Evolutionary conservation across 2,888 invertebrate genomes (phyloP).

Genomic region (Slavum lentiscoides): DNA sequence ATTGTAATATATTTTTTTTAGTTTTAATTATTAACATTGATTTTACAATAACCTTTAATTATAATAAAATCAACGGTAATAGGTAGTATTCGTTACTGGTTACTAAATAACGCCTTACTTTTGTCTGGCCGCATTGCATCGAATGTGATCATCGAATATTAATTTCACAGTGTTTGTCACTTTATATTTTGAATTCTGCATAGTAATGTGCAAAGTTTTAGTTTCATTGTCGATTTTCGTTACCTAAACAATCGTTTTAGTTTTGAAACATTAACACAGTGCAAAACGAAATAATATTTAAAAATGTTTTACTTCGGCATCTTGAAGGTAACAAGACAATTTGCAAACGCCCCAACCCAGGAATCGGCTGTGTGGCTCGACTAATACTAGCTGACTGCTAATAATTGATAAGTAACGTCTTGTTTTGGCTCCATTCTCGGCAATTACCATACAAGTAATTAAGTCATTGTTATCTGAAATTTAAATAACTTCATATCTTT

Average conservation of each 20-base stretch:
- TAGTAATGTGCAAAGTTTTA: slow-evolving; percentile 88
- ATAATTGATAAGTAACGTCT: slow-evolving; percentile 96
- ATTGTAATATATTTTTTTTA: background rate
- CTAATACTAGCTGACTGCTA: slow-evolving; percentile 89
- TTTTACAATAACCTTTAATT: too few species aligned
- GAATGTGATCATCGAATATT: slow-evolving; percentile 97
- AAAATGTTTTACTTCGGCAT: slow-evolving; percentile 74
- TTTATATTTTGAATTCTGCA: slow-evolving; percentile 79
- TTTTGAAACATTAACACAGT: slow-evolving; percentile 6
- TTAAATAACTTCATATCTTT: background rate
- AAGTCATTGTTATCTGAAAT: slow-evolving; percentile 92
- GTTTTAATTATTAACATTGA: too few species aligned
- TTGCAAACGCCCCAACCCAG: slow-evolving; percentile 98
- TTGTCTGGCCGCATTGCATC: slow-evolving; percentile 99
- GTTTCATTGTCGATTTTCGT: slow-evolving; percentile 96
- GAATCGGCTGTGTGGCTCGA: slow-evolving; percentile 92
- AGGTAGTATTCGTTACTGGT: background rate
- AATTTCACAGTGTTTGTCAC: slow-evolving; percentile 74
- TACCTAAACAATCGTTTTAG: slow-evolving; percentile 62
- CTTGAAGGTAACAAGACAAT: slow-evolving; percentile 75
- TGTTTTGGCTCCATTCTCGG: slow-evolving; percentile 85
- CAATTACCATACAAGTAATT: slow-evolving; percentile 91
- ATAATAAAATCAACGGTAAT: too few species aligned
- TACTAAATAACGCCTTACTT: slow-evolving; percentile 64
- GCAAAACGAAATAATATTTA: background rate